Base-by-base conservation (phyloP, 2,797 vertebrate genomes). In the Platalea minor region DNA sequence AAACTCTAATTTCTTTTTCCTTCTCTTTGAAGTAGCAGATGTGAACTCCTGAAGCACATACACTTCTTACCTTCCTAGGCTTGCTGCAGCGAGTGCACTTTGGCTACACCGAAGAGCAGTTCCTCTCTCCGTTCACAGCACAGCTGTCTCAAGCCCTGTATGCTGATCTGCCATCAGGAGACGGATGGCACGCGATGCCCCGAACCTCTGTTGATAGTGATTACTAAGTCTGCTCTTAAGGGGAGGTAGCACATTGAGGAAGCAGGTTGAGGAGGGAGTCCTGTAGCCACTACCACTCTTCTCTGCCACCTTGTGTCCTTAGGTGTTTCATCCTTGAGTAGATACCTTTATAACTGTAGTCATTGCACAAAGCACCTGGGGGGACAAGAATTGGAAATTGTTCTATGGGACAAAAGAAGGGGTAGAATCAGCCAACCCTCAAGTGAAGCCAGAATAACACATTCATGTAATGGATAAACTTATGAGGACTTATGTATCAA, bases 161-260 rank as follows among this genome's bases (percentile, higher is more conserved):
- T 14, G 39, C 26, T 20, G 26, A 26, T 46, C 69, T 46, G 20
- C 7, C 5, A 1, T 7, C 48, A 15, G 57, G 46, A 56, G 17
- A 15, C 0, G 5, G 43, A 25, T 0, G 8, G 61, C 29, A 26
- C 1, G 0, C 2, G 14, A 9, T 51, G 23, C 43, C 48, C 46
- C 17, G 39, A 50, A 7, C 31, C 33, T 18, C 51, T 59, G 28
- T 10, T 33, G 33, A 7, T 2, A 41, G 29, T 7, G 16, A 9
- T 72, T 33, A 23, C 31, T 61, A 11, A 45, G 65, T 28, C 60
- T 68, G 28, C 35, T 82, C 10, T 54, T 41, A 21, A 31, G 24
- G 13, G 18, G 28, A 75, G 26, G 29, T 11, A 41, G 57, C 17
- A 26, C 3, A 2, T 3, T 57, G 48, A 53, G 12, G 65, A 50